These are phyloP conservation scores for Mormyrus hasselquistii DNA, from an alignment of 2,797 vertebrate genomes.

Conservation along the genomic window DNA sequence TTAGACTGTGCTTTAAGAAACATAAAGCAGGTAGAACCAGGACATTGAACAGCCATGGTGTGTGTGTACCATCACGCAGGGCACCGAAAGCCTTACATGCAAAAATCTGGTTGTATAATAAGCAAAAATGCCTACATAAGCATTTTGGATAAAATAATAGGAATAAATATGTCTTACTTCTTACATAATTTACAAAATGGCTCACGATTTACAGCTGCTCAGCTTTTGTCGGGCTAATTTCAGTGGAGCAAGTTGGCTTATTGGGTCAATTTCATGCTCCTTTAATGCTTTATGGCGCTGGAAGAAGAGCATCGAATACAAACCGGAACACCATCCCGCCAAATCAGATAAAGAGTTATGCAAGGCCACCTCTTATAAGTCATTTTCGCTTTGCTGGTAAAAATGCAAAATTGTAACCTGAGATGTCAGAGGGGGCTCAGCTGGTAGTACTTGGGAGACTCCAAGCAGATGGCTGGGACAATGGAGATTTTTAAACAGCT, in stretches of 20 bases:
- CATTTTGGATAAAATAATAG: not conserved
- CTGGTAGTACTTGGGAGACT: not conserved
- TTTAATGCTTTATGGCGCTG: not conserved
- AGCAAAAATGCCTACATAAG: not conserved
- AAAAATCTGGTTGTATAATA: not conserved
- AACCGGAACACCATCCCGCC: not conserved
- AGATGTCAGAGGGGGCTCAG: not conserved
- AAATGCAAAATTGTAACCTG: conserved; percentile 12
- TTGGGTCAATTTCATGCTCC: not conserved
- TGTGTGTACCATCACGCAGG: not conserved
- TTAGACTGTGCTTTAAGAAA: not conserved
- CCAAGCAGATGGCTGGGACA: not conserved
- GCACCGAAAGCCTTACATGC: not conserved
- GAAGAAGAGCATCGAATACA: not conserved
- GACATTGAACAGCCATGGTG: not conserved
- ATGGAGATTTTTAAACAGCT: conserved; percentile 3
- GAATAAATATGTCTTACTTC: not conserved
- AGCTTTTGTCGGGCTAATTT: not conserved
- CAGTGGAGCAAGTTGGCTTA: not conserved
- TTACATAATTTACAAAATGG: not conserved
- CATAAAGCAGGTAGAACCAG: not conserved
- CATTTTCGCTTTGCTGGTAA: not conserved
- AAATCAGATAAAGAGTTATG: not conserved
- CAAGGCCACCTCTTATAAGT: not conserved
- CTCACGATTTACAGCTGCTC: not conserved